A percentile compares a stretch with the other conserved stretches of the same genome.
Conservation (phyloP, 2,888 invertebrate species). For the Xestia rhomboidea region DNA sequence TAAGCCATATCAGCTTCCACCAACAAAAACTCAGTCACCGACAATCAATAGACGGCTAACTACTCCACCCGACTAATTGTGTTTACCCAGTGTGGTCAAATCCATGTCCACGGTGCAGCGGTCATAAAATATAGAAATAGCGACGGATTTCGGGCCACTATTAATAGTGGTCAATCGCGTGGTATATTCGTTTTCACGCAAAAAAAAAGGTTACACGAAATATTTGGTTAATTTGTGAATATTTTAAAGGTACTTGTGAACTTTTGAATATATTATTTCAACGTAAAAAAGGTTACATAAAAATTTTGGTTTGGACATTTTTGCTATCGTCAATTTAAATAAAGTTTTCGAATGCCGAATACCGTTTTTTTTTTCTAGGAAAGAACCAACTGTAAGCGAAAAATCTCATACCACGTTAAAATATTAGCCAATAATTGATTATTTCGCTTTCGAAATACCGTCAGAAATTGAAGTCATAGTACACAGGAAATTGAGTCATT, state of each 20-base stretch:
- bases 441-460: conserved; percentile 29
- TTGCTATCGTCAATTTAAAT: background rate
- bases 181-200: background rate
- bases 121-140: conserved; percentile 46
- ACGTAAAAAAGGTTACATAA: background rate
- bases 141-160: conserved; percentile 1
- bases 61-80: conserved; percentile 11
- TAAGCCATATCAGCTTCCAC: background rate
- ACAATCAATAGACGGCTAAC: no score
- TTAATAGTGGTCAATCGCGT: conserved; percentile 14
- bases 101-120: conserved; percentile 17
- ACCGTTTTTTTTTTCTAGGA: no score
- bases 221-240: background rate
- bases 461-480: conserved; percentile 9
- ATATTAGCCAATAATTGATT: conserved; percentile 13
- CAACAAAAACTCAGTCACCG: background rate
- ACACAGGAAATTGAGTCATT: conserved; percentile 52
- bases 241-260: background rate
- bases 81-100: conserved; percentile 36
- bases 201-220: conserved; percentile 15
- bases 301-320: background rate
- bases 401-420: no score
- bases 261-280: background rate
- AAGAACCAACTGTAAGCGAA: no score
- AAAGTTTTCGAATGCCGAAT: background rate